Conservation (phyloP, 2,797 vertebrate species). For the Miichthys miiuy region DNA sequence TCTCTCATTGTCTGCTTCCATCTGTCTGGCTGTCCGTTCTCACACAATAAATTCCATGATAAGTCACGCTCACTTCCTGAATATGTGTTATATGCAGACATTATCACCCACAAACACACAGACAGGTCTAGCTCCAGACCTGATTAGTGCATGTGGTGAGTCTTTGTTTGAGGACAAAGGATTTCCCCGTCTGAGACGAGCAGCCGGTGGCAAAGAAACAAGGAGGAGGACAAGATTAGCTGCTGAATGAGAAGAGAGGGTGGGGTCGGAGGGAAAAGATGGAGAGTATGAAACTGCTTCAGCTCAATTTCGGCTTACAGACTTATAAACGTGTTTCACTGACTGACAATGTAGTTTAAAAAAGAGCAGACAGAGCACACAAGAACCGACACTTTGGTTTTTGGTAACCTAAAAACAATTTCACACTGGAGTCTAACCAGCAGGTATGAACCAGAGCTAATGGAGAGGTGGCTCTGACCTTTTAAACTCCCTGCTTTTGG, state of each 20-base stretch:
- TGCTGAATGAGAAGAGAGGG: conserved; percentile 42
- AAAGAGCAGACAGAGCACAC: neutral
- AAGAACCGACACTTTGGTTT: neutral
- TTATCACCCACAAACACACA: conserved; percentile 24
- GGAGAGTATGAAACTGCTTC: conserved; percentile 1
- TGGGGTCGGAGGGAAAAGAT: conserved; percentile 8
- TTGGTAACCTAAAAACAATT: neutral
- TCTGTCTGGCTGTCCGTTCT: conserved; percentile 31
- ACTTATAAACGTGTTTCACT: neutral
- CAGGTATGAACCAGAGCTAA: conserved; percentile 1
- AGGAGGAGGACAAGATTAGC: conserved; percentile 66
- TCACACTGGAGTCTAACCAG: neutral
- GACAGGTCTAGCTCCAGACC: conserved; percentile 52
- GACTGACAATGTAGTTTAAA: neutral
- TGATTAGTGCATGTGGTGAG: conserved; percentile 61
- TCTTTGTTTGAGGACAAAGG: conserved; percentile 79
- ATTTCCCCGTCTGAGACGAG: conserved; percentile 72
- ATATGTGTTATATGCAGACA: conserved; percentile 53
- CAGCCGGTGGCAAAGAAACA: conserved; percentile 62
- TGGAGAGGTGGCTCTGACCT: conserved; percentile 17
- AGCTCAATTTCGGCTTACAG: neutral
- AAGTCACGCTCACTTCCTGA: conserved; percentile 57
- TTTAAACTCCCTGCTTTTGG: neutral
- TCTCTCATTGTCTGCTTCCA: conserved; percentile 48
- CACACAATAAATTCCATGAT: conserved; percentile 35